Percentiles rank a stretch among this genome's conserved stretches.
phyloP scores from a whole-genome alignment of 1,140 invertebrate species.

The Semibalanus balanoides region DNA sequence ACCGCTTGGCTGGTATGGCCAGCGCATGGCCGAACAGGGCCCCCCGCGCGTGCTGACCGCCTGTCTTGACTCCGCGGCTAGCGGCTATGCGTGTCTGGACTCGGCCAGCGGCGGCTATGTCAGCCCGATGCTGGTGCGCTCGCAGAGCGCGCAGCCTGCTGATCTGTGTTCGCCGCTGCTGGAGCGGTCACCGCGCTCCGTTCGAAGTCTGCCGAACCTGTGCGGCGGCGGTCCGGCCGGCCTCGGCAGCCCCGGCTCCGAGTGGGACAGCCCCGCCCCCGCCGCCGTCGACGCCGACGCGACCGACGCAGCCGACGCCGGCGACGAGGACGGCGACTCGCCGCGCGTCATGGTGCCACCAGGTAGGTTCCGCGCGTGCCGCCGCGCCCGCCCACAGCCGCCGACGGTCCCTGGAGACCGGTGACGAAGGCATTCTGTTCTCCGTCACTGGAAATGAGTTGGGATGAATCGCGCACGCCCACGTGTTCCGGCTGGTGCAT shows the following conservation, averaged over 20 bases:
- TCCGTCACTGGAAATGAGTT: too few species aligned
- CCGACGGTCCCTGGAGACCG: too few species aligned
- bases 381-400: too few species aligned
- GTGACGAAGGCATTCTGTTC: too few species aligned
- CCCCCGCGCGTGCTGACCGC: not conserved
- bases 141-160: not conserved
- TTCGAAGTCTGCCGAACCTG: not conserved
- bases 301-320: too few species aligned
- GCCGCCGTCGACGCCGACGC: too few species aligned
- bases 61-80: too few species aligned
- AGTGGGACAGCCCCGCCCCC: not conserved
- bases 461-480: too few species aligned
- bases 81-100: not conserved
- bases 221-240: not conserved
- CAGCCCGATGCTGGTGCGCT: not conserved
- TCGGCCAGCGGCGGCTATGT: not conserved
- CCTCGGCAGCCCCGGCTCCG: not conserved
- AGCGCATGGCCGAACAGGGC: not conserved
- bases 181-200: not conserved
- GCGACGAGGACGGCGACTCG: not conserved
- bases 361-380: not conserved
- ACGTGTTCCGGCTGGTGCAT: too few species aligned
- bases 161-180: not conserved
- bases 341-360: not conserved
- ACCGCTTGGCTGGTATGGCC: not conserved